These are phyloP conservation scores for Aphidoletes aphidimyza DNA, from an alignment of 2,888 invertebrate species.

Conservation along the genomic window DNA sequence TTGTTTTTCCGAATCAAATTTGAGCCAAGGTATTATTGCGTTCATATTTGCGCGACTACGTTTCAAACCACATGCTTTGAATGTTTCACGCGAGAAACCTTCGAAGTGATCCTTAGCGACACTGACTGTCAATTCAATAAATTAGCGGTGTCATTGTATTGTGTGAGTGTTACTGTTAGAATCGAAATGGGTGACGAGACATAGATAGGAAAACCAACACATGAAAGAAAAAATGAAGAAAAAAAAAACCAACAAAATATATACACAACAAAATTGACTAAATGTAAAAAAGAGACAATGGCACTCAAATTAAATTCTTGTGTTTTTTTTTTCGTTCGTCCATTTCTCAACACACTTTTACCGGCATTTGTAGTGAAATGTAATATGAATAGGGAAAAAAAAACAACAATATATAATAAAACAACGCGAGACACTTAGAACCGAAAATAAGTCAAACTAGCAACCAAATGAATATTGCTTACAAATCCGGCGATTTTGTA, in stretches of 20 bases:
- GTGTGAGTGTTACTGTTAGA: too few relatives aligned
- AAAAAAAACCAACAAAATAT: background rate
- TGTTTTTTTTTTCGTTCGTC: too few relatives aligned
- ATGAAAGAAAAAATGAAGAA: too few relatives aligned
- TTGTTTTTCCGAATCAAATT: background rate
- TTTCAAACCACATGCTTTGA: background rate
- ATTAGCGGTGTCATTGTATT: too few relatives aligned
- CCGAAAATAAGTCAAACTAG: background rate
- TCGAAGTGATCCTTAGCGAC: conserved; percentile 19
- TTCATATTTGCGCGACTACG: background rate
- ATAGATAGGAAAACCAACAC: too few relatives aligned
- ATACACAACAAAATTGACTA: too few relatives aligned
- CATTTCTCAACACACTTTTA: conserved; percentile 11
- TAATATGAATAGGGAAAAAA: too few relatives aligned
- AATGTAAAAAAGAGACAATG: background rate
- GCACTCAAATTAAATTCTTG: conserved; percentile 4
- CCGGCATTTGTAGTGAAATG: conserved; percentile 11
- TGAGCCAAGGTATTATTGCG: background rate
- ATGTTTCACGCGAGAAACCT: background rate
- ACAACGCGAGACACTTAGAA: background rate
- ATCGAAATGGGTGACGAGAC: background rate
- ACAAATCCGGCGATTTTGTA: conserved; percentile 29
- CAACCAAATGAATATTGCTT: conserved; percentile 12
- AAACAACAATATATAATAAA: background rate
- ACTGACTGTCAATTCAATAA: conserved; percentile 11